Evolutionary conservation across 2,113 vertebrate genomes (phyloP), one percentile per base, ranked within the genome.

Genomic region (Coptodon bakossiorum): DNA sequence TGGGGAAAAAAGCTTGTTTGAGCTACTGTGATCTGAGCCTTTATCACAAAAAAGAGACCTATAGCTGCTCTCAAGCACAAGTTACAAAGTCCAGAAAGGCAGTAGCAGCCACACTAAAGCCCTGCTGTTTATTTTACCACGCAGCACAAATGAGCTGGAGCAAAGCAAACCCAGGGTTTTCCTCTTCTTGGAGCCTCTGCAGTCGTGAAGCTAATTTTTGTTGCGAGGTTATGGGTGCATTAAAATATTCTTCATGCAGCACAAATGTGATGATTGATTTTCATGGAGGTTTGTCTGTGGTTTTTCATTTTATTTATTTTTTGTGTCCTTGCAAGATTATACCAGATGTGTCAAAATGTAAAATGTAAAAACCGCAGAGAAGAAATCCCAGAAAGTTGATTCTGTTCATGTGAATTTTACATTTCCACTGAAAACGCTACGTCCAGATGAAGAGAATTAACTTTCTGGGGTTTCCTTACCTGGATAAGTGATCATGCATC

Each of bases 221-320:
- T 36, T 11, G 6, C 0, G 16, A 63, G 9, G 9, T 36, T 11
- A 63, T 11, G 31, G 16, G 0, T 63, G 31, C 17, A 63, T 19
- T 63, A 36, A 63, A 19, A 36, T 63, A 34, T 6, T 13, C 6
- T 34, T 0, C 16, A 19, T 34, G 59, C 29, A 63, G 59, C 59
- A 63, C 9, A 36, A 36, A 63, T 63, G 59, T 63, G 29, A 34
- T 34, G 29, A 63, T 36, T 34, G 5, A 13, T 43, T 43, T 43
- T 43, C 40, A 43, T 43, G 40, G 40, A 12, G 40, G 4, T 43
- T 43, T 43, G 11, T 43, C 16, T 63, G 59, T 0, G 16, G 59
- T 34, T 34, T 63, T 63, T 63, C 59, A 0, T 63, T 63, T 63
- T 61, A 61, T 63, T 63, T 19, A 34, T 34, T 61, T 61, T 0